These are phyloP conservation scores for Clarias platycephalus DNA, from an alignment of 2,797 vertebrate species.

Conservation along the genomic window DNA sequence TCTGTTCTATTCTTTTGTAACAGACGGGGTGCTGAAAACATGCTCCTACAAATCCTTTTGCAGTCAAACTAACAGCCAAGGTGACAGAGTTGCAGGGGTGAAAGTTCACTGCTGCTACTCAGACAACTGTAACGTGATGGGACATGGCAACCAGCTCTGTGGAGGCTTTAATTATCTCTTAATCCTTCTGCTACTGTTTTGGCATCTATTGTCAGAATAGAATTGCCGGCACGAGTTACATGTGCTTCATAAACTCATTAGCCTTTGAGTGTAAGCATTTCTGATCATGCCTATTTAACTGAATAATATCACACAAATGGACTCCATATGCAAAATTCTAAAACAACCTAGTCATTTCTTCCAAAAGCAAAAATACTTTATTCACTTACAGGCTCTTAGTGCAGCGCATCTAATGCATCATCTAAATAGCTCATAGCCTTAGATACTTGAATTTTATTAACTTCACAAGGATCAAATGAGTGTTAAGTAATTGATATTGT, in stretches of 20 bases:
- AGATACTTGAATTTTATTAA: not conserved
- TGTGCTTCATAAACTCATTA: conserved; percentile 14
- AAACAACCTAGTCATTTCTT: not conserved
- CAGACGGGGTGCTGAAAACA: conserved; percentile 88
- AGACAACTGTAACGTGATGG: conserved; percentile 80
- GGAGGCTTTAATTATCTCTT: conserved; percentile 59
- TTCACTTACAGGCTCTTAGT: not conserved
- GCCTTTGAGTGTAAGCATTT: conserved; percentile 17
- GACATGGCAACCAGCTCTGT: conserved; percentile 62
- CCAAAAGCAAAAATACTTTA: not conserved
- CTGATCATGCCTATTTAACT: not conserved
- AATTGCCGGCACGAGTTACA: conserved; percentile 38
- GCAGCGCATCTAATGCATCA: not conserved
- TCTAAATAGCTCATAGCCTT: not conserved
- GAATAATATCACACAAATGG: conserved; percentile 12
- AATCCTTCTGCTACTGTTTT: conserved; percentile 62
- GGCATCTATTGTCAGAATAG: conserved; percentile 57
- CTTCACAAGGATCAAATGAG: not conserved
- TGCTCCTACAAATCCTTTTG: conserved; percentile 90
- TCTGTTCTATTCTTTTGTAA: conserved; percentile 30
- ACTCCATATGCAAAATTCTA: not conserved
- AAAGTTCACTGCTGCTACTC: conserved; percentile 86
- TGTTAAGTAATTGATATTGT: conserved; percentile 6
- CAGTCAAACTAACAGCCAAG: conserved; percentile 82
- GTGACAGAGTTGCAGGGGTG: conserved; percentile 78